A percentile compares a stretch with the other conserved stretches of the same genome.
These are phyloP conservation scores for Typhlichthys eigenmanni DNA, from an alignment of 2,797 vertebrate species.

Conservation along the genomic window DNA sequence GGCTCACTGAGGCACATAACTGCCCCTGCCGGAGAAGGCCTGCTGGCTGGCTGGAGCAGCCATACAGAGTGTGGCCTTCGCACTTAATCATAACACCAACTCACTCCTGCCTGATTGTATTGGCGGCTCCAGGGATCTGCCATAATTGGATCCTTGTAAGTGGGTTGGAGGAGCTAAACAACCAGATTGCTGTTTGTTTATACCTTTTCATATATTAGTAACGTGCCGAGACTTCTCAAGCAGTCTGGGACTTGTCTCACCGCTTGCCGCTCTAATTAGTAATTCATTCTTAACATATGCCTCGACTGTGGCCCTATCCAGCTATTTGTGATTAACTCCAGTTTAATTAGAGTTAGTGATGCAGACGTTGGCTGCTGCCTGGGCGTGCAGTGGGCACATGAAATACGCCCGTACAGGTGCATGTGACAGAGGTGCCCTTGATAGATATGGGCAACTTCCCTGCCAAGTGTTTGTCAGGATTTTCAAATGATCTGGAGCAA, in stretches of 20 bases:
- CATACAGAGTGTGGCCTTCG: constrained; percentile 77
- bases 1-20: constrained; percentile 66
- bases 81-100: constrained; percentile 83
- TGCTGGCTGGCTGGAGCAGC: constrained; percentile 68
- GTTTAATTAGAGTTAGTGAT: constrained; percentile 83
- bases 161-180: constrained; percentile 87
- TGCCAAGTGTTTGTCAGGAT: constrained; percentile 27
- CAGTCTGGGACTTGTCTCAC: constrained; percentile 81
- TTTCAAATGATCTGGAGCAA: constrained; percentile 16
- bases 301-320: constrained; percentile 83
- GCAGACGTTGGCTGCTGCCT: constrained; percentile 67
- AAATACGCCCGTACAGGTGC: constrained; percentile 54
- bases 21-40: constrained; percentile 66
- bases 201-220: constrained; percentile 88
- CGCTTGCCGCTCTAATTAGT: constrained; percentile 82
- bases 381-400: constrained; percentile 67
- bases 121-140: constrained; percentile 84
- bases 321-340: constrained; percentile 84
- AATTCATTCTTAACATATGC: constrained; percentile 88
- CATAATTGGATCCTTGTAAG: constrained; percentile 89
- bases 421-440: constrained; percentile 59
- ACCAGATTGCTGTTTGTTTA: constrained; percentile 89
- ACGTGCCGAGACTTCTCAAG: constrained; percentile 84
- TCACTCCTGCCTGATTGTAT: constrained; percentile 82
- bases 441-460: constrained; percentile 38